Evolutionary conservation across 2,797 vertebrate species (phyloP).

Genomic region (Siniperca undulata): DNA sequence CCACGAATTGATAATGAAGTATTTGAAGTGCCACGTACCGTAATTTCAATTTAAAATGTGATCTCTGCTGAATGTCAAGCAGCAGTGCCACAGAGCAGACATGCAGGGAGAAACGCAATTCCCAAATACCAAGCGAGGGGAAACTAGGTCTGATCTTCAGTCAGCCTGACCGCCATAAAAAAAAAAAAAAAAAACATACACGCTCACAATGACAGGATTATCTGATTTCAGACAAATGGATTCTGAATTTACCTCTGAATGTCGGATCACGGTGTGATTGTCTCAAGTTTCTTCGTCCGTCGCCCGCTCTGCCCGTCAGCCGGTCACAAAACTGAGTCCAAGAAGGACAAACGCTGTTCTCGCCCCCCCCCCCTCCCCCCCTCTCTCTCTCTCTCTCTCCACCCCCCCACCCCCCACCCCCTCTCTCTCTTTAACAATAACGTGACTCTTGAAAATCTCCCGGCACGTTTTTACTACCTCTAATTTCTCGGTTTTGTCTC

Average conservation of each 20-base stretch:
- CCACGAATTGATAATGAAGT: background rate
- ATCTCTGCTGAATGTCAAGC: constrained; percentile 36
- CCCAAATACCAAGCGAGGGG: constrained; percentile 55
- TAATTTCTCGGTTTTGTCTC: constrained; percentile 37
- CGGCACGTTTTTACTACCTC: constrained; percentile 52
- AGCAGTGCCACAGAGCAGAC: constrained; percentile 52
- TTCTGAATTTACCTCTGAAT: constrained; percentile 72
- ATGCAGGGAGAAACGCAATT: constrained; percentile 39
- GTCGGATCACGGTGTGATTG: constrained; percentile 54
- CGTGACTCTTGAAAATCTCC: constrained; percentile 71
- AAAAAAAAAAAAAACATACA: constrained; percentile 22
- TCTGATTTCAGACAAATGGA: background rate
- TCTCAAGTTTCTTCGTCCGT: constrained; percentile 75
- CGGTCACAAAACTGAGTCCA: constrained; percentile 78
- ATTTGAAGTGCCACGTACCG: constrained; percentile 2
- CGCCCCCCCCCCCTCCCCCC: constrained; percentile 28
- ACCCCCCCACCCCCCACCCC: constrained; percentile 4
- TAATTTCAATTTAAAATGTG: background rate
- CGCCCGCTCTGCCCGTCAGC: constrained; percentile 70
- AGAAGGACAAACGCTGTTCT: constrained; percentile 79
- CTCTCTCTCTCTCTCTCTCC: constrained; percentile 30
- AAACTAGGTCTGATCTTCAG: constrained; percentile 65
- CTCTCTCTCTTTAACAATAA: constrained; percentile 45
- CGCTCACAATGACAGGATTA: constrained; percentile 12
- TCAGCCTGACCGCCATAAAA: constrained; percentile 47